Evolutionary conservation across 2,888 invertebrate genomes (phyloP).

Genomic region (Sesia bembeciformis): DNA sequence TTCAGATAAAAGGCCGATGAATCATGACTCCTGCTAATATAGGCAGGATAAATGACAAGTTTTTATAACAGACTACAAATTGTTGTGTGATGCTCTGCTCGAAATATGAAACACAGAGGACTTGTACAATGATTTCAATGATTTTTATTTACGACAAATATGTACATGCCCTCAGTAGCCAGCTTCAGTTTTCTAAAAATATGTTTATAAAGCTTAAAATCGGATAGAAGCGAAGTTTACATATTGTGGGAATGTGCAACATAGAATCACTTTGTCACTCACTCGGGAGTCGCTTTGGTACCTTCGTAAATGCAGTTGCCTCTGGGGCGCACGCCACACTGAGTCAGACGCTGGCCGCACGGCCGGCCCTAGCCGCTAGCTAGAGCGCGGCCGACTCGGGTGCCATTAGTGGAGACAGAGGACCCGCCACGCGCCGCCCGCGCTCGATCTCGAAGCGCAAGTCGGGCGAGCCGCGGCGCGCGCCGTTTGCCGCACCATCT

Average conservation of each 20-base stretch:
- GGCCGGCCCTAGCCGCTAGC: constrained; percentile 54
- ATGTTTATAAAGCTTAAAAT: constrained; percentile 56
- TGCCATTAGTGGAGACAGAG: constrained; percentile 86
- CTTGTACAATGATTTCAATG: constrained; percentile 35
- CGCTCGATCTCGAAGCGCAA: constrained; percentile 88
- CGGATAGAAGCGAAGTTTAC: constrained; percentile 32
- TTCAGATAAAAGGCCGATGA: neutral
- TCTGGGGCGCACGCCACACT: constrained; percentile 26
- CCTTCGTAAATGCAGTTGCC: constrained; percentile 50
- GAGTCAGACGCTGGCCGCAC: constrained; percentile 63
- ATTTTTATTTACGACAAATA: constrained; percentile 38
- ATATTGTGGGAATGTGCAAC: constrained; percentile 36
- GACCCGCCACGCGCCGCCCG: constrained; percentile 83
- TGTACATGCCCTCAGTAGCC: constrained; percentile 44
- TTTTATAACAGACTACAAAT: neutral
- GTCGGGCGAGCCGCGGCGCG: constrained; percentile 77
- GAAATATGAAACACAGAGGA: constrained; percentile 24
- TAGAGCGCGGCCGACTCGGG: constrained; percentile 84
- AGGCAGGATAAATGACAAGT: too few species aligned
- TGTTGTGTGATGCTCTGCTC: constrained; percentile 23
- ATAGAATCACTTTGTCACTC: constrained; percentile 14
- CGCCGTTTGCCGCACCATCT: constrained; percentile 52
- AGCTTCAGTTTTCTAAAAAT: constrained; percentile 14
- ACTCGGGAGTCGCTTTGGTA: constrained; percentile 49
- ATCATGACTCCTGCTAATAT: neutral